Percentiles rank a stretch among this genome's conserved stretches.
phyloP scores from a whole-genome alignment of 2,888 invertebrate species.

The Sinelater perroti region DNA sequence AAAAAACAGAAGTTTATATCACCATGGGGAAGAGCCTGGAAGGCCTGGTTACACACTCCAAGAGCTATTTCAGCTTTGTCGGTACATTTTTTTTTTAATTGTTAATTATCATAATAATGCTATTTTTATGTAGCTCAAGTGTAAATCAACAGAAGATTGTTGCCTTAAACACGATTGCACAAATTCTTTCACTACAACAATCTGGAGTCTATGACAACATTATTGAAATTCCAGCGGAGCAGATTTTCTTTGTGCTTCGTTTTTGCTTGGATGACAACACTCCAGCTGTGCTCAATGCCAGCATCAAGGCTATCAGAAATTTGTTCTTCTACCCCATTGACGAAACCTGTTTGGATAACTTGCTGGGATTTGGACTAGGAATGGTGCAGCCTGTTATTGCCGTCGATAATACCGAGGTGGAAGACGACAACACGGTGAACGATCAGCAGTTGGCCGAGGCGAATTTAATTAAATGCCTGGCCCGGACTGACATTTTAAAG shows the following conservation, averaged over 20 bases:
- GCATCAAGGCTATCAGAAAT: constrained; percentile 77
- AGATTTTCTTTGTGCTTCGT: constrained; percentile 81
- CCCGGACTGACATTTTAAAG: constrained; percentile 79
- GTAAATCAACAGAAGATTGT: constrained; percentile 85
- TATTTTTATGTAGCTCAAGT: constrained; percentile 65
- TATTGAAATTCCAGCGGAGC: constrained; percentile 78
- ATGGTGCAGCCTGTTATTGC: constrained; percentile 68
- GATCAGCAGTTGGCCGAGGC: constrained; percentile 88
- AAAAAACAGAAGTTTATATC: constrained; percentile 76
- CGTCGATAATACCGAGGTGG: constrained; percentile 56
- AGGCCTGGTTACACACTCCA: constrained; percentile 90
- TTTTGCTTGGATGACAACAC: constrained; percentile 88
- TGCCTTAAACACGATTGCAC: constrained; percentile 81
- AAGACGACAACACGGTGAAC: constrained; percentile 73
- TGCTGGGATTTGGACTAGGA: constrained; percentile 73
- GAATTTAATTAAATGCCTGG: constrained; percentile 78
- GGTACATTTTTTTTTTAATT: too few relatives aligned
- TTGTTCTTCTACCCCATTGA: constrained; percentile 81
- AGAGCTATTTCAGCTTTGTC: constrained; percentile 83
- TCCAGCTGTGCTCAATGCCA: constrained; percentile 75
- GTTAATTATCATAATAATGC: background rate
- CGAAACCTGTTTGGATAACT: constrained; percentile 77
- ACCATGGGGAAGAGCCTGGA: constrained; percentile 93
- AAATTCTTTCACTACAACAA: constrained; percentile 76
- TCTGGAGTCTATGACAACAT: constrained; percentile 80